Evolutionary conservation across 2,888 invertebrate genomes (phyloP), one percentile per base, ranked within the genome.

Genomic region (Sphaerophoria taeniata): DNA sequence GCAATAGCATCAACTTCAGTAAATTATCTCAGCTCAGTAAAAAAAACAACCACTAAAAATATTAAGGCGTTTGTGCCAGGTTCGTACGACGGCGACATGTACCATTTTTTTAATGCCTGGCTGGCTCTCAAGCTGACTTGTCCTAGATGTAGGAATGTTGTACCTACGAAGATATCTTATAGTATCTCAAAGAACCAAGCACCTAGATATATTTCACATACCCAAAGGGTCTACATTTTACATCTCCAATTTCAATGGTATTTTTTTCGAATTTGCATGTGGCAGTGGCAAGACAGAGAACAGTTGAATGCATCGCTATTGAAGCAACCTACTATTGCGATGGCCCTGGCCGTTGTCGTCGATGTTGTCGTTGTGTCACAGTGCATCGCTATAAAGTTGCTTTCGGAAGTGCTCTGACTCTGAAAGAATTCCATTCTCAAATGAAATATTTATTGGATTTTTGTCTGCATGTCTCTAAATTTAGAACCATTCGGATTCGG

Each of bases 401-500:
- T 39, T 43, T 43, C 34, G 45, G 45, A 58, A 39, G 31, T 16
- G 43, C 70, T 67, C 70, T n/a, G n/a, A n/a, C n/a, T n/a, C n/a
- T 67, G 67, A 34, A 61, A 77, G 70, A 77, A 76, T 81, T 85
- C 55, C 58, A 73, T 65, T 81, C 63, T 43, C 43, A 72, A 69
- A 85, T 85, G 72, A 81, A 85, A 85, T 73, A 85, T 85, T 85
- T 85, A 85, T 85, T 85, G 81, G 81, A 85, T 81, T 81, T 70
- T 76, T 72, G 56, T 67, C 70, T 74, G 67, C 70, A 67, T 84
- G 71, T 75, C 75, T 71, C 60, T 60, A 71, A 84, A 75, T 79
- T 65, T 67, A 72, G 71, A 75, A 75, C 80, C 58, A 60, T 75
- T 55, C 55, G 67, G 75, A 72, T 75, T 84, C 67, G 67, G 75